These are phyloP conservation scores for Ceratitis capitata DNA, from an alignment of 1,140 invertebrate species.

Conservation along the genomic window DNA sequence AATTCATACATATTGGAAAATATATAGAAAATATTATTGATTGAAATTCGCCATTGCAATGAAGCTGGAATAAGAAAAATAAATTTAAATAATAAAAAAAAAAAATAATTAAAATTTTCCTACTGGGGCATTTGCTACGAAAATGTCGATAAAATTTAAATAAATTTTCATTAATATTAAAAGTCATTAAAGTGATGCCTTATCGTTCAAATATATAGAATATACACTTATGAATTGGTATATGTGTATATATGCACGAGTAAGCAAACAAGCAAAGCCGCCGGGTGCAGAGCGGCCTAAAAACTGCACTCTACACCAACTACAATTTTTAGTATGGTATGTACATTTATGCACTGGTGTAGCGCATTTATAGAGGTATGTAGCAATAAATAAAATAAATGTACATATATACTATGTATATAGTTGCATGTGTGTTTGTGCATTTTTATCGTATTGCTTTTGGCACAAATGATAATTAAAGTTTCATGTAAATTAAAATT, in stretches of 20 bases:
- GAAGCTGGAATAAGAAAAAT: too few species aligned
- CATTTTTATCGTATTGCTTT: background rate
- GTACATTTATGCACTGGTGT: background rate
- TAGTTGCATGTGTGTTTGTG: background rate
- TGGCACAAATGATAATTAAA: constrained; percentile 20
- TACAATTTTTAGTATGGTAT: too few species aligned
- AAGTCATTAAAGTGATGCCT: constrained; percentile 10
- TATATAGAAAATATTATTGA: background rate
- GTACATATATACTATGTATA: background rate
- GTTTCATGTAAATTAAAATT: constrained; percentile 28
- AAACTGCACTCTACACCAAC: background rate
- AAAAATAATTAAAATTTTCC: too few species aligned
- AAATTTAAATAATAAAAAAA: too few species aligned
- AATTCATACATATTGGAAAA: background rate
- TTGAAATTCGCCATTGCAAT: too few species aligned
- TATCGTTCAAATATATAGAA: background rate
- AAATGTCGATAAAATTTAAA: constrained; percentile 3
- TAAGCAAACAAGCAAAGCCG: background rate
- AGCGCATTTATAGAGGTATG: background rate
- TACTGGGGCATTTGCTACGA: background rate
- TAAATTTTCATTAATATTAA: constrained; percentile 29
- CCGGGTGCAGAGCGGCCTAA: background rate
- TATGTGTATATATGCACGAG: background rate
- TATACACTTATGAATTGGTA: background rate
- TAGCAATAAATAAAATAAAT: background rate